Evolutionary conservation across 2,888 invertebrate genomes (phyloP), one percentile per base, ranked within the genome.

Genomic region (Agrotis segetum): DNA sequence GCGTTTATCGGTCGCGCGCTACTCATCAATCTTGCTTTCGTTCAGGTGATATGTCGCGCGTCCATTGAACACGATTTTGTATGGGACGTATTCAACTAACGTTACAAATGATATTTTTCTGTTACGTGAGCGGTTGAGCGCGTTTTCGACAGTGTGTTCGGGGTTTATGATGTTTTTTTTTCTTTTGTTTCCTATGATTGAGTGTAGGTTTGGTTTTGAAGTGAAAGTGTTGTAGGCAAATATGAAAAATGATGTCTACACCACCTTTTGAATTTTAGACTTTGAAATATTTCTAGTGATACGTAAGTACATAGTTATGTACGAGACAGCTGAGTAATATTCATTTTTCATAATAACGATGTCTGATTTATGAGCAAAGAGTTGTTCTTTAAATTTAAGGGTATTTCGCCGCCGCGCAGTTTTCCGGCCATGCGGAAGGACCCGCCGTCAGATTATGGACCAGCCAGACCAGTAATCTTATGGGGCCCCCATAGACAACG

Each of bases 11-110:
- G 77, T 53, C 72, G 70, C 67, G 56, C 55, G 71, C 66, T 74
- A 34, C 73, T 77, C 83, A 86, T 86, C 84, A 84, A 85, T 85
- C 86, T 84, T 86, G 77, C 86, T 84, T 84, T 80, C 73, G 71
- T 56, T 63, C 82, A 83, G 83, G 78, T 81, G 84, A 79, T 80
- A 77, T 81, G 81, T 81, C 83, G 68, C 62, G 59, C 65, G 69
- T 72, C 85, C 74, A 83, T 85, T 80, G 77, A 85, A 64, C 75
- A 72, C 52, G 72, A 74, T 75, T 77, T 71, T 77, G 73, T 72
- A 71, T 72, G 59, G 71, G 72, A 76, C 69, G 77, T 77, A 77
- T 85, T 79, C 75, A 81, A 68, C 59, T 55, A 66, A 64, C 67
- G 80, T 79, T 64, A 79, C 65, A 81, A 79, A 77, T 81, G 60